Conservation (phyloP, 2,797 vertebrate genomes). For the Percopsis omiscomaycus region DNA sequence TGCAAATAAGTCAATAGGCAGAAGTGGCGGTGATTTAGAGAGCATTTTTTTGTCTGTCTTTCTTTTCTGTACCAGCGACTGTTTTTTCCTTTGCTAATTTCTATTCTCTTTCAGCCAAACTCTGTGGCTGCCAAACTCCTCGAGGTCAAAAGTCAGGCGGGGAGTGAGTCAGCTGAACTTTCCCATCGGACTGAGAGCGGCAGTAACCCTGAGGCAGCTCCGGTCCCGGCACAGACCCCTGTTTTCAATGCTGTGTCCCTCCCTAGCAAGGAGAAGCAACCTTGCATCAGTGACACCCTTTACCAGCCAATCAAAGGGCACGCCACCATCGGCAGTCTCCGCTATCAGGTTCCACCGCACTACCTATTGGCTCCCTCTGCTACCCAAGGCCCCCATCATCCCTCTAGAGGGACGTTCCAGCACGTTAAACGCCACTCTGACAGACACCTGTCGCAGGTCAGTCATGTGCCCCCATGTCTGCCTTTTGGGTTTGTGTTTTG, state of each 20-base stretch:
- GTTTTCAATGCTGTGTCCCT: constrained; percentile 55
- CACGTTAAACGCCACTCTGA: constrained; percentile 54
- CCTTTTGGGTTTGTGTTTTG: not conserved
- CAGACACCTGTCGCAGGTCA: constrained; percentile 65
- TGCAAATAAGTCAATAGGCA: constrained; percentile 53
- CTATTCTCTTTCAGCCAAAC: constrained; percentile 68
- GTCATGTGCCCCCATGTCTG: constrained; percentile 24
- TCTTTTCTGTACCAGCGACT: constrained; percentile 23
- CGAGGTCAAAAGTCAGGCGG: constrained; percentile 64
- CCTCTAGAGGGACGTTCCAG: constrained; percentile 62
- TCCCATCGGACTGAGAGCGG: constrained; percentile 50
- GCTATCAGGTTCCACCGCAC: constrained; percentile 60
- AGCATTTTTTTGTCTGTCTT: constrained; percentile 38
- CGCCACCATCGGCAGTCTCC: constrained; percentile 60
- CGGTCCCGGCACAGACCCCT: constrained; percentile 77
- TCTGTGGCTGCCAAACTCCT: constrained; percentile 70
- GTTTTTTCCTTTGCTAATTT: constrained; percentile 22
- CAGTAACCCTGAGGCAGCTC: constrained; percentile 67
- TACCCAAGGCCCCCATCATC: constrained; percentile 65
- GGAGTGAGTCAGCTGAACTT: constrained; percentile 67
- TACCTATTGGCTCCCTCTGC: constrained; percentile 48
- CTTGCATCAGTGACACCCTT: constrained; percentile 34
- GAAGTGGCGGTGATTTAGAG: constrained; percentile 36
- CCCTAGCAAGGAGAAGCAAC: constrained; percentile 52
- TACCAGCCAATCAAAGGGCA: constrained; percentile 41